Evolutionary conservation across 2,797 vertebrate genomes (phyloP).

Genomic region (Phataginus tetradactyla): DNA sequence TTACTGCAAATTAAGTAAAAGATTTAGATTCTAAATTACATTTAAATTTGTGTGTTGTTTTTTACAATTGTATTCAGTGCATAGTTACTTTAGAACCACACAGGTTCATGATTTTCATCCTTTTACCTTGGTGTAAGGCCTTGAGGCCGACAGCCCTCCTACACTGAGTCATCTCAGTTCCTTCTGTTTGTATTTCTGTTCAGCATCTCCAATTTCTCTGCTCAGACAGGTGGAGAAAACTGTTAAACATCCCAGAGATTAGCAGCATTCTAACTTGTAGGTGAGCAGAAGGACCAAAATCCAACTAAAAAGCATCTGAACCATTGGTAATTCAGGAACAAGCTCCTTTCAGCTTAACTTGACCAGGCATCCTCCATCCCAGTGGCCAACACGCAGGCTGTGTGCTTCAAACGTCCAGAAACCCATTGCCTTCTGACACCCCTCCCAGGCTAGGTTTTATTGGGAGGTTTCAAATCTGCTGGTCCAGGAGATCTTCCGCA

Average conservation of each 20-base stretch:
- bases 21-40: neutral
- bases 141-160: neutral
- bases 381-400: neutral
- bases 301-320: neutral
- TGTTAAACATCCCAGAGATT: neutral
- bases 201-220: neutral
- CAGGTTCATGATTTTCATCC: neutral
- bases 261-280: neutral
- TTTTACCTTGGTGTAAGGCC: neutral
- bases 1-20: neutral
- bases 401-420: neutral
- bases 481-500: neutral
- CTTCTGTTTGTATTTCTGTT: neutral
- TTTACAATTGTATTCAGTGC: neutral
- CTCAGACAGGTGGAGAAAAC: neutral
- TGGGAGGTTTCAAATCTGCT: neutral
- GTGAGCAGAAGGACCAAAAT: conserved; percentile 1
- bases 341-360: neutral
- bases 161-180: neutral
- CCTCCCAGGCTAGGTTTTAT: neutral
- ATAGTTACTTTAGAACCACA: conserved; percentile 8
- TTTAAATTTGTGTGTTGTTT: conserved; percentile 3
- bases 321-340: neutral
- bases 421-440: neutral
- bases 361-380: neutral